Base-by-base conservation (phyloP, 64 coral and sea anemone species). In the Dendrophyllia cribrosa region DNA sequence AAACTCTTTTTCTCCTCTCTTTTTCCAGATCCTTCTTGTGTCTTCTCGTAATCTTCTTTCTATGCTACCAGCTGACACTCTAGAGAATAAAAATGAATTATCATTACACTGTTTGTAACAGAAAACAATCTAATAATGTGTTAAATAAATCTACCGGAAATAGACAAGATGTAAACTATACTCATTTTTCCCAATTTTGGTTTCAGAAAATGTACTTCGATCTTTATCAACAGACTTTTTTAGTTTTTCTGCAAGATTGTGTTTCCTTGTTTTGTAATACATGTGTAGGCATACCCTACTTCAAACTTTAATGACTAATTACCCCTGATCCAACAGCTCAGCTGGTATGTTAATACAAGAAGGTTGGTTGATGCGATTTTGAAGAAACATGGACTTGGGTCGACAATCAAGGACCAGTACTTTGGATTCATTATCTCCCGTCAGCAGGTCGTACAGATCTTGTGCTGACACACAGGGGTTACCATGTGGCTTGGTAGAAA, bases 31-130 rank as follows among this genome's bases (percentile, higher is more conserved):
- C 20, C 90, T 47, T 60, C 97, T 86, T 51, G 97, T 98, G 69
- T 51, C 75, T 48, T 96, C 94, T 20, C 74, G 75, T n/a, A 98
- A 77, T 16, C 94, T 56, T 78, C 97, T 78, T 67, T 98, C 97
- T 78, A 98, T 98, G 72, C 90, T 93, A 24, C 94, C 93, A 14
- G 95, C 90, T 23, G 90, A 93, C 16, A 96, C 97, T 7, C 97
- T 98, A 48, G 23, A 16, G 43, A 16, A 68, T 9, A 65, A 25
- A 79, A 70, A 7, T 20, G 4, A 43, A 72, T 0, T n/a, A 72
- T 25, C 7, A n/a, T n/a, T n/a, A n/a, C n/a, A 59, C 23, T 50
- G 10, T 63, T 5, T 56, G 9, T 26, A 43, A 44, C 70, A 72
- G 70, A 9, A 72, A 34, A 34, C 34, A 34, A 34, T 34, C 34